Conservation (phyloP, 2,888 invertebrate genomes). For the Macrophya annulata region DNA sequence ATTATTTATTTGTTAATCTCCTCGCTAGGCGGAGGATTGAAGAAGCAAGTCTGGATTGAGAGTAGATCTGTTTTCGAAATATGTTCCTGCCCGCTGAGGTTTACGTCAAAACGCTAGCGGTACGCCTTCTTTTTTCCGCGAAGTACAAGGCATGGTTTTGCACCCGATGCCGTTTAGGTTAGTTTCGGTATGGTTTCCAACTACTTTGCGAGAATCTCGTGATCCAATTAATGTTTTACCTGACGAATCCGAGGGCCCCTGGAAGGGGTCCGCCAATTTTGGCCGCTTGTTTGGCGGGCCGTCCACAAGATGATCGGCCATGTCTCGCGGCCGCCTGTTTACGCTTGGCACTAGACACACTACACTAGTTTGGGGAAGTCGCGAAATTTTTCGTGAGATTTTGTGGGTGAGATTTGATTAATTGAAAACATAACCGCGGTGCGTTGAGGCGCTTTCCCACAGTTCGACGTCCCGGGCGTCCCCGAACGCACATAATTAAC, state of each 20-base stretch:
- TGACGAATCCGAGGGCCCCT: constrained; percentile 90
- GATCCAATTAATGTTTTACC: constrained; percentile 82
- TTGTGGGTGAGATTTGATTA: constrained; percentile 61
- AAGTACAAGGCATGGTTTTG: constrained; percentile 39
- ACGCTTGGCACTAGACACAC: constrained; percentile 60
- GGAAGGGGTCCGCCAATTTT: constrained; percentile 92
- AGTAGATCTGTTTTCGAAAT: constrained; percentile 39
- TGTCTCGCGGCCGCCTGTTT: constrained; percentile 78
- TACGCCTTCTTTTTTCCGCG: constrained; percentile 60
- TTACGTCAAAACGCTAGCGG: constrained; percentile 62
- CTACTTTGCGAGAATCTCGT: constrained; percentile 3
- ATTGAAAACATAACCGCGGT: constrained; percentile 70
- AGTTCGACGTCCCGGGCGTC: constrained; percentile 87
- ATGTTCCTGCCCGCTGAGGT: constrained; percentile 21
- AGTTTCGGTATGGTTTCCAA: constrained; percentile 39
- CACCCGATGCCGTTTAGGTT: constrained; percentile 40
- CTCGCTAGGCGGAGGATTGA: background rate
- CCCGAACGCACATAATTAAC: constrained; percentile 90
- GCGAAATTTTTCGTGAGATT: constrained; percentile 66
- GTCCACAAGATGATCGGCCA: constrained; percentile 97
- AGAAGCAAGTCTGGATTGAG: constrained; percentile 5
- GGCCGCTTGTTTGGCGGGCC: constrained; percentile 98
- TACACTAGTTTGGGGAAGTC: constrained; percentile 56
- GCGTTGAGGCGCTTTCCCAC: constrained; percentile 81
- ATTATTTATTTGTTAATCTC: background rate